These are phyloP conservation scores for Pseudomyrmex concolor DNA, from an alignment of 1,140 invertebrate species.

Conservation along the genomic window DNA sequence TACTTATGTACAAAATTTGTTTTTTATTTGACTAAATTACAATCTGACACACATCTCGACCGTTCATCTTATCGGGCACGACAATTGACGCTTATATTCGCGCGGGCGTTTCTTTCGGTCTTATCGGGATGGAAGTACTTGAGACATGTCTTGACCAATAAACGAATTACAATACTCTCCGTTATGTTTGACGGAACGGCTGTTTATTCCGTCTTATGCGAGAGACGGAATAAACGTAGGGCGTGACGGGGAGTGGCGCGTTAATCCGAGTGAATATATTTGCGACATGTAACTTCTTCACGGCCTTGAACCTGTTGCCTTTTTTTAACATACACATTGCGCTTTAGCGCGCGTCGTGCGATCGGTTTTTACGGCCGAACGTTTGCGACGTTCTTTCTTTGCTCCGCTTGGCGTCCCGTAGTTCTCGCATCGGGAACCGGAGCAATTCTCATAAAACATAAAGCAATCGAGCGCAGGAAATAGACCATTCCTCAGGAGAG, in stretches of 20 bases:
- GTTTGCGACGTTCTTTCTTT: not conserved
- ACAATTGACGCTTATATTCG: slow-evolving; percentile 3
- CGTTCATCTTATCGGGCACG: not conserved
- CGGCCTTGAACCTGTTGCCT: slow-evolving; percentile 68
- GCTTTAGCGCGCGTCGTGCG: slow-evolving; percentile 37
- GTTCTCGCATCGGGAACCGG: not conserved
- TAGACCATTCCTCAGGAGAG: slow-evolving; percentile 21
- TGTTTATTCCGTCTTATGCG: not conserved
- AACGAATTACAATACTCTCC: slow-evolving; percentile 69
- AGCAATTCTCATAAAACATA: slow-evolving; percentile 39
- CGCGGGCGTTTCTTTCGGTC: slow-evolving; percentile 29
- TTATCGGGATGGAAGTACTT: slow-evolving; percentile 7
- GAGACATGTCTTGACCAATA: slow-evolving; percentile 58
- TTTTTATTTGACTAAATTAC: slow-evolving; percentile 28
- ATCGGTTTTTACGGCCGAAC: not conserved
- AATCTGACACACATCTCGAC: slow-evolving; percentile 25
- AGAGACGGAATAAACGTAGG: slow-evolving; percentile 66
- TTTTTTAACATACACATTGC: not conserved
- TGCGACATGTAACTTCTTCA: slow-evolving; percentile 15
- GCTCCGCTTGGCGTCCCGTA: not conserved
- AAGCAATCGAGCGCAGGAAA: slow-evolving; percentile 12
- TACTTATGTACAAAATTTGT: slow-evolving; percentile 16
- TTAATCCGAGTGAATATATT: slow-evolving; percentile 64
- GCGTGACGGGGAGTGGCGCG: slow-evolving; percentile 72
- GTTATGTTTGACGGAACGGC: slow-evolving; percentile 59